phyloP scores from a whole-genome alignment of 2,888 invertebrate genomes.

The Spisula subtruncata region DNA sequence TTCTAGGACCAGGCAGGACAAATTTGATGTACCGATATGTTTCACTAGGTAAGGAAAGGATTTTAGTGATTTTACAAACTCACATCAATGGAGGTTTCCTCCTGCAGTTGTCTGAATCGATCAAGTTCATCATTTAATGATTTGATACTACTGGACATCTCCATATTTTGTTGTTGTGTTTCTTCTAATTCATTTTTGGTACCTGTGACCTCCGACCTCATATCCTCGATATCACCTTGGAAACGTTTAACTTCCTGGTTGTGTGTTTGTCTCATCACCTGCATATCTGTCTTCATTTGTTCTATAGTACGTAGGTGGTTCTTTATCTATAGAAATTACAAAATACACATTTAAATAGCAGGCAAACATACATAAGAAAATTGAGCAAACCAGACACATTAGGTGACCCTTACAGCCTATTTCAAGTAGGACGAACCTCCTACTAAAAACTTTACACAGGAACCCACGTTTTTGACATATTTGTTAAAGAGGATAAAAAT shows the following conservation, averaged over 20 bases:
- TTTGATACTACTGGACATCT: constrained; percentile 78
- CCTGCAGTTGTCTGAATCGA: constrained; percentile 78
- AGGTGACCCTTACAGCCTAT: neutral
- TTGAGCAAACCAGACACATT: neutral
- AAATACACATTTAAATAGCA: neutral
- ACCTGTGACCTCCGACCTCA: constrained; percentile 79
- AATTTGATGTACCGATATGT: too few relatives aligned
- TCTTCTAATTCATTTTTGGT: constrained; percentile 80
- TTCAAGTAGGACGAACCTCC: neutral
- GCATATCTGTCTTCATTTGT: constrained; percentile 84
- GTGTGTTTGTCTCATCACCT: constrained; percentile 79
- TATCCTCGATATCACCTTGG: constrained; percentile 80
- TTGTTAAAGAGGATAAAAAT: neutral
- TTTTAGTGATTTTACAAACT: neutral
- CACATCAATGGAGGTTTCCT: constrained; percentile 81
- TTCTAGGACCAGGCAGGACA: too few relatives aligned
- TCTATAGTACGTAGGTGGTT: constrained; percentile 84
- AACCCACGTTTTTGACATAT: neutral
- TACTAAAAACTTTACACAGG: neutral
- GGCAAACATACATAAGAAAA: neutral
- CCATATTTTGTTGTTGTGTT: constrained; percentile 75
- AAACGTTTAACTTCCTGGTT: constrained; percentile 82
- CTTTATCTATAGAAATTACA: constrained; percentile 76
- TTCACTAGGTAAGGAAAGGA: neutral
- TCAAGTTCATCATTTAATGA: constrained; percentile 82